Conservation (phyloP, 2,797 vertebrate genomes). For the Platalea minor region DNA sequence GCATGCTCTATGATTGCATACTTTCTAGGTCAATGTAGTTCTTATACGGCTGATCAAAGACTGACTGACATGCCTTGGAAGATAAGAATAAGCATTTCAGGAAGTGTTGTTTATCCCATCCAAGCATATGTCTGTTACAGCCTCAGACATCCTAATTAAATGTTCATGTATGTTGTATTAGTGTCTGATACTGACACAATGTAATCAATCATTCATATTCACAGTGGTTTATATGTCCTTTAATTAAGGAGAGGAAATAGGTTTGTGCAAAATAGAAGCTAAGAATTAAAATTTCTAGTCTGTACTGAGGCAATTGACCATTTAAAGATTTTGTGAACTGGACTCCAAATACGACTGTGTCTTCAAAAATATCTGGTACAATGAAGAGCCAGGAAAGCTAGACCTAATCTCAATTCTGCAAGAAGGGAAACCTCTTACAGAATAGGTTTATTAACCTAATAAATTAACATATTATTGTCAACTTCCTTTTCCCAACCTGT, state of each 20-base stretch:
- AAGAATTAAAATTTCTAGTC: neutral
- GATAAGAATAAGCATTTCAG: conserved; percentile 7
- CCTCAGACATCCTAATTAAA: neutral
- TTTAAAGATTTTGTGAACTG: neutral
- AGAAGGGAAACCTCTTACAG: neutral
- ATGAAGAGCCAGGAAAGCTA: neutral
- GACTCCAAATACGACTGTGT: neutral
- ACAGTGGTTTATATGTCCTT: neutral
- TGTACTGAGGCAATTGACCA: neutral
- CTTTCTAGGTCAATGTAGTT: conserved; percentile 1
- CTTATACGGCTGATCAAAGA: neutral
- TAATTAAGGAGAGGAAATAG: neutral
- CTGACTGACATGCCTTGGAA: neutral
- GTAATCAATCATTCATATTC: neutral
- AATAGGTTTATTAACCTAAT: neutral
- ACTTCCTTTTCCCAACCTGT: neutral
- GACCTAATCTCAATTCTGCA: neutral
- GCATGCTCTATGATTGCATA: neutral
- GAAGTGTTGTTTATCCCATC: neutral
- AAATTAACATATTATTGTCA: neutral
- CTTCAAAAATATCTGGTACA: neutral
- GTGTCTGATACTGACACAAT: neutral
- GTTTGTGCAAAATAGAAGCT: neutral
- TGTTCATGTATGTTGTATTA: neutral
- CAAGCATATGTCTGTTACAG: neutral